These are phyloP conservation scores for Drosophila ustulata DNA, from an alignment of 2,888 invertebrate genomes.

Conservation along the genomic window DNA sequence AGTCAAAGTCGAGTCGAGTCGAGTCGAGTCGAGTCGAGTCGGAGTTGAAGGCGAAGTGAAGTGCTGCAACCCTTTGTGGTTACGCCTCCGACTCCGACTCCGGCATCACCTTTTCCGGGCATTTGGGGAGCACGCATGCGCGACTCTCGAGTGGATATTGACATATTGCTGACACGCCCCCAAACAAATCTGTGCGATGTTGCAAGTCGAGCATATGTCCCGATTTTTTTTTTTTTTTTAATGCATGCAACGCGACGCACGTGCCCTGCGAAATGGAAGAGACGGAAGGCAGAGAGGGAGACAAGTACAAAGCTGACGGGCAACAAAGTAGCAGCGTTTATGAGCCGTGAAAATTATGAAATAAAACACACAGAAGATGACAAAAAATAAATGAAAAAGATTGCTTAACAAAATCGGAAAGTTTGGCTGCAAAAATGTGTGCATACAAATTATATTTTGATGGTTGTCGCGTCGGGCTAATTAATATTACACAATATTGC, in stretches of 20 bases:
- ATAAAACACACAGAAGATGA: conserved; percentile 1
- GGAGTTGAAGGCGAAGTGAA: conserved; percentile 6
- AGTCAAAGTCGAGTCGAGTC: not conserved
- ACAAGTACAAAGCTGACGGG: conserved; percentile 36
- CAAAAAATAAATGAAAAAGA: conserved; percentile 22
- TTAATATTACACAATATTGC: conserved; percentile 70
- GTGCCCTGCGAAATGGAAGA: conserved; percentile 36
- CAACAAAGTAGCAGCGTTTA: conserved; percentile 74
- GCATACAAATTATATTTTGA: conserved; percentile 56
- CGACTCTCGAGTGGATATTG: conserved; percentile 73
- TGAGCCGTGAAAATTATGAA: conserved; percentile 71
- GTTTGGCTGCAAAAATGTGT: conserved; percentile 19
- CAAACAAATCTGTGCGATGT: conserved; percentile 69
- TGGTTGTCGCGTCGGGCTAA: conserved; percentile 57
- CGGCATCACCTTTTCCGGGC: conserved; percentile 38
- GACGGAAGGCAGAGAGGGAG: conserved; percentile 13
- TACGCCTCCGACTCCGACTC: conserved; percentile 3
- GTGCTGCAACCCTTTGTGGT: conserved; percentile 43
- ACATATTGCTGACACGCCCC: conserved; percentile 78
- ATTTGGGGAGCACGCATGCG: conserved; percentile 60
- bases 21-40: not conserved
- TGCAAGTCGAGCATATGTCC: conserved; percentile 9
- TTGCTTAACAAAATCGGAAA: conserved; percentile 24
- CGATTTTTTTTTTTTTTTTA: not conserved
- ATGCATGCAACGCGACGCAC: conserved; percentile 36